Conservation (phyloP, 2,888 invertebrate species). For the Cryptocephalus primarius region DNA sequence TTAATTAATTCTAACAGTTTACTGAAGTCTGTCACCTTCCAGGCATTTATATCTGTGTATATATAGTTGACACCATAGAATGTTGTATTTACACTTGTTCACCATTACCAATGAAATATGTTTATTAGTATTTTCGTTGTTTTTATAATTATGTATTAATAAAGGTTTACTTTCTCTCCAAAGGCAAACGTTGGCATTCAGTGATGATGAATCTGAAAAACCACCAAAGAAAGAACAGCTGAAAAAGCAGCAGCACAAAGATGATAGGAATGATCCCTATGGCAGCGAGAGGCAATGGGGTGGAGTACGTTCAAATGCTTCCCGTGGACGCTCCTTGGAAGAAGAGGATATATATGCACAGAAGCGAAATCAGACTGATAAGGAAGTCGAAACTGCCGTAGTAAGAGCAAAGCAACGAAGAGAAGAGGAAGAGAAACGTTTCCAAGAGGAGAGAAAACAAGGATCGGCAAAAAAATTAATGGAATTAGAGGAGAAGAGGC, state of each 20-base stretch:
- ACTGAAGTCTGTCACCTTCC: too few species aligned
- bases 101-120: too few species aligned
- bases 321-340: constrained; percentile 35
- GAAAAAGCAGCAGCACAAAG: constrained; percentile 17
- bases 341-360: constrained; percentile 16
- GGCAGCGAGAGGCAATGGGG: constrained; percentile 19
- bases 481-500: constrained; percentile 54
- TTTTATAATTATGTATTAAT: constrained; percentile 2
- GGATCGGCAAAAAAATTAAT: constrained; percentile 56
- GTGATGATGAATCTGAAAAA: constrained; percentile 68
- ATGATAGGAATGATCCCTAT: constrained; percentile 12
- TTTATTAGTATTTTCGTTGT: not conserved
- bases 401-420: constrained; percentile 76
- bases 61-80: too few species aligned
- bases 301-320: constrained; percentile 10
- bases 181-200: constrained; percentile 85
- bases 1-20: too few species aligned
- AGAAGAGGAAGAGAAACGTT: constrained; percentile 80
- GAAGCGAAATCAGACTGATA: constrained; percentile 29
- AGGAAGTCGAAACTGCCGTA: constrained; percentile 67
- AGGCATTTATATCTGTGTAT: too few species aligned
- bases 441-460: constrained; percentile 47
- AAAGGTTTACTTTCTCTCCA: constrained; percentile 3
- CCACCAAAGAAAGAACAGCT: constrained; percentile 13
- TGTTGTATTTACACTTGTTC: too few species aligned